Evolutionary conservation across 1,140 invertebrate species (phyloP).

Genomic region (Myzus persicae): DNA sequence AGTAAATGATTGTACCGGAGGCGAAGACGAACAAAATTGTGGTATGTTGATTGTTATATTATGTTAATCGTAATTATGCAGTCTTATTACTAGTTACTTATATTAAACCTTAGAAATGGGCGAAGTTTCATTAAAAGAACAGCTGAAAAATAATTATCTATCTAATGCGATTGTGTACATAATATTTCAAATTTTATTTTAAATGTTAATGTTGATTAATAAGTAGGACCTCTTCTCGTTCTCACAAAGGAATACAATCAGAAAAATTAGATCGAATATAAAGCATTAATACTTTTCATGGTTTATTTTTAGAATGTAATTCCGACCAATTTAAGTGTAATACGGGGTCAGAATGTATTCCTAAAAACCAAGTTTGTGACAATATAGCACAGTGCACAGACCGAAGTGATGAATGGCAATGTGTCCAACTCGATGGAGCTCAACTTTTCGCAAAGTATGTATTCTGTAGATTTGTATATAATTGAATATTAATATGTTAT

Average conservation of each 20-base stretch:
- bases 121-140: too few species aligned
- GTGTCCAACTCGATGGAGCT: constrained; percentile 36
- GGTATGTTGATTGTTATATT: constrained; percentile 62
- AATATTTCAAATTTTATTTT: not conserved
- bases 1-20: constrained; percentile 70
- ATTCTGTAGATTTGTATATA: not conserved
- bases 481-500: too few species aligned
- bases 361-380: constrained; percentile 68
- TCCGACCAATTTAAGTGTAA: constrained; percentile 70
- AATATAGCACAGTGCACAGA: constrained; percentile 72
- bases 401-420: constrained; percentile 72
- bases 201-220: not conserved
- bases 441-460: constrained; percentile 51
- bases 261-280: not conserved
- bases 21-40: constrained; percentile 74
- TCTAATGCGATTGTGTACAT: not conserved
- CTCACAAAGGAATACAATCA: not conserved
- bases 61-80: not conserved
- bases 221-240: not conserved
- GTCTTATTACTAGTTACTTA: not conserved
- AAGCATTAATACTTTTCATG: not conserved
- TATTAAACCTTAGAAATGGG: not conserved
- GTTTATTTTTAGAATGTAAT: constrained; percentile 66
- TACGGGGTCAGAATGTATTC: constrained; percentile 69
- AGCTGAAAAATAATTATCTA: too few species aligned